phyloP scores from a whole-genome alignment of 2,797 vertebrate species.

The Kryptopterus vitreolus region DNA sequence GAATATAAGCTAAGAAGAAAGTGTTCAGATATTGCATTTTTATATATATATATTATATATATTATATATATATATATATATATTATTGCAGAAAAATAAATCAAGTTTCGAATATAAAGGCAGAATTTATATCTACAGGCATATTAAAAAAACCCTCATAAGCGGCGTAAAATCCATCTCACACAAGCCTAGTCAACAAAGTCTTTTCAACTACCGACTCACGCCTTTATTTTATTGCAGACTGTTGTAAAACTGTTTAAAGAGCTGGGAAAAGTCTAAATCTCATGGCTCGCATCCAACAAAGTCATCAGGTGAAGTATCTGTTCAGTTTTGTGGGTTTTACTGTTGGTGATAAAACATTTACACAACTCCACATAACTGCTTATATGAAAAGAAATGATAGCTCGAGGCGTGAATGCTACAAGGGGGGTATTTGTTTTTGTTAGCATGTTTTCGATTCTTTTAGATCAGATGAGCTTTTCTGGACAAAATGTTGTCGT shows the following conservation, averaged over 20 bases:
- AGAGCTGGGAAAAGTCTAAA: neutral
- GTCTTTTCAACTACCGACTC: neutral
- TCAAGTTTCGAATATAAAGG: neutral
- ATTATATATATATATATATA: neutral
- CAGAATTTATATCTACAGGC: neutral
- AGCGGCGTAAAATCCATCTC: neutral
- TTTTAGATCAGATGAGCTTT: neutral
- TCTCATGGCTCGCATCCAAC: neutral
- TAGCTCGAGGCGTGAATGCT: neutral
- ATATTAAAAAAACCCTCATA: neutral
- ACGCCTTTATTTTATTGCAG: neutral
- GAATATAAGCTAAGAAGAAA: no score
- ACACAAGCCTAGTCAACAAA: neutral
- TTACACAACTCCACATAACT: neutral
- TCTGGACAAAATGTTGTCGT: no score
- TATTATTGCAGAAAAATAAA: neutral
- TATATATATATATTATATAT: neutral
- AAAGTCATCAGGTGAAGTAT: neutral
- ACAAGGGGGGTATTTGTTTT: neutral
- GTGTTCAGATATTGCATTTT: no score
- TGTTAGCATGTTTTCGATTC: neutral
- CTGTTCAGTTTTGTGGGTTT: neutral
- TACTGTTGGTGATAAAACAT: neutral
- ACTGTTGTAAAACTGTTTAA: neutral
- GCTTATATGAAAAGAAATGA: neutral